Evolutionary conservation across 1,140 invertebrate genomes (phyloP).

Genomic region (Cyphomyrmex costatus): DNA sequence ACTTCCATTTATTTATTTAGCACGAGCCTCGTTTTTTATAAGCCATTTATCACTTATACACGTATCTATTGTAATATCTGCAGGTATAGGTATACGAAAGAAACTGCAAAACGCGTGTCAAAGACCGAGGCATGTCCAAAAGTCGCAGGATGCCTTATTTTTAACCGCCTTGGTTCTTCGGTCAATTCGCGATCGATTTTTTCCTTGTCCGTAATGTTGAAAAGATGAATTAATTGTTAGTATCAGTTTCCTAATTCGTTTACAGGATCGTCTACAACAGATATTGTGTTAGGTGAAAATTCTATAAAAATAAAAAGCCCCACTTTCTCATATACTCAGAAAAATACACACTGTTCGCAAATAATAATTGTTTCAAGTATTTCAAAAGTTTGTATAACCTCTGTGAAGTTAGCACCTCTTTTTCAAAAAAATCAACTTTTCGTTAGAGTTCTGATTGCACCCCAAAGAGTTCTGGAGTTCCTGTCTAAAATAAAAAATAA

Average conservation of each 20-base stretch:
- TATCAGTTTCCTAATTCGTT: neutral
- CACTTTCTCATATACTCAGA: neutral
- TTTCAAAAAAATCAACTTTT: no score
- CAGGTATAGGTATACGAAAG: constrained; percentile 2
- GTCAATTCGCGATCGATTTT: neutral
- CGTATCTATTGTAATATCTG: no score
- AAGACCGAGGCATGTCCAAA: constrained; percentile 10
- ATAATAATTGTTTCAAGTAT: no score
- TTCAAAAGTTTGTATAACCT: no score
- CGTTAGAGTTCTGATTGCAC: no score
- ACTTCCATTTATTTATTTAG: constrained; percentile 30
- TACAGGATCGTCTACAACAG: neutral
- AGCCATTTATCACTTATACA: no score
- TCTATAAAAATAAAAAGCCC: neutral
- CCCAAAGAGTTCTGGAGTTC: no score
- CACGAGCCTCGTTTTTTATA: neutral
- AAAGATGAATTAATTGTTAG: neutral
- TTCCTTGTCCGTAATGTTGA: neutral
- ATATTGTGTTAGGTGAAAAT: neutral
- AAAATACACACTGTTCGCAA: no score
- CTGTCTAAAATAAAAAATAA: no score
- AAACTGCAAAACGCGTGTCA: neutral
- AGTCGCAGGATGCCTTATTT: neutral
- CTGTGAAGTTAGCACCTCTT: no score
- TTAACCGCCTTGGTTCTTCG: neutral